Evolutionary conservation across 2,113 vertebrate genomes (phyloP), one percentile per base, ranked within the genome.

Genomic region (Heterochromis multidens): DNA sequence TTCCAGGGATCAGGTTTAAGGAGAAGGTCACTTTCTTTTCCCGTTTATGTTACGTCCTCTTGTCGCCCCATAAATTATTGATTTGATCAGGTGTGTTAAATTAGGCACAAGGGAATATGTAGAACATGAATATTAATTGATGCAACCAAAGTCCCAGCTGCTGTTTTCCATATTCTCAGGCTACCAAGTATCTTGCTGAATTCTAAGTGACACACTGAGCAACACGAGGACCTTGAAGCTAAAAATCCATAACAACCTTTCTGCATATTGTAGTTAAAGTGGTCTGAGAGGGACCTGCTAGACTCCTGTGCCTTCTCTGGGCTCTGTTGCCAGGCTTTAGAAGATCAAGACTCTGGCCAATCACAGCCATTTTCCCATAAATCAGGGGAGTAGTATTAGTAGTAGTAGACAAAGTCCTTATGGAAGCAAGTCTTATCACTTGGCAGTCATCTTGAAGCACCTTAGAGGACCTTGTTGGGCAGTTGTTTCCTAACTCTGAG

Each of bases 111-210:
- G 93, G 92, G 94, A 94, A 88, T 93, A 92, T 88, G 87, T 83
- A 49, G 60, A 91, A 91, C 93, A 95, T 94, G 92, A 95, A 95
- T 95, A 95, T 95, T 94, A 94, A 95, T 95, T 93, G 57, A 88
- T 87, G 85, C 70, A 2, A 87, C 87, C 84, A 86, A 84, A 88
- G 78, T 89, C 90, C 93, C 93, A 95, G 94, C 92, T 95, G 93
- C 91, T 94, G 91, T 93, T 92, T 91, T 90, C 80, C 83, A 90
- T 74, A 90, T 93, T 94, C 84, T 86, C 89, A 92, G 76, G 37
- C 80, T 79, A 33, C 31, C 29, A 56, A 92, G 72, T 77, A 12
- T 43, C 67, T 87, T 79, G 40, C 74, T 88, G 62, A 82, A 85
- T 83, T 78, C 80, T 65, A 56, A 86, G 70, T 79, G 87, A 87